These are phyloP conservation scores for Protodeltote pygarga DNA, from an alignment of 2,888 invertebrate genomes.

Conservation along the genomic window DNA sequence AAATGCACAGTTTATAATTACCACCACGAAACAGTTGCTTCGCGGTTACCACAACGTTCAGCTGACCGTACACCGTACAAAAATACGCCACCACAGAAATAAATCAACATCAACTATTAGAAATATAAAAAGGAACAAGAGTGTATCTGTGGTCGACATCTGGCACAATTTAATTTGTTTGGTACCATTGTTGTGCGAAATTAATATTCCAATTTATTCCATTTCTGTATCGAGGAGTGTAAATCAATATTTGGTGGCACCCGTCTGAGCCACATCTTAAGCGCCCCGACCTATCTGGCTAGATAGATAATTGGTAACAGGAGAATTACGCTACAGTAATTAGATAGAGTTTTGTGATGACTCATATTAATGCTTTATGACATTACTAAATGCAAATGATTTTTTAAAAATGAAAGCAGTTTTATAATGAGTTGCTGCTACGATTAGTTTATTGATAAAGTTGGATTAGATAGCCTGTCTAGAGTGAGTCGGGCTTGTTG, in stretches of 20 bases:
- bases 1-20: no score
- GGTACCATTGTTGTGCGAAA: slow-evolving; percentile 83
- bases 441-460: no score
- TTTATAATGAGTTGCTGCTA: no score
- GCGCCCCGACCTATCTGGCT: slow-evolving; percentile 31
- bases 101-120: slow-evolving; percentile 69
- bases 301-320: slow-evolving; percentile 61
- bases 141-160: slow-evolving; percentile 79
- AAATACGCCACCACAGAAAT: no score
- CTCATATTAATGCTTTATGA: slow-evolving; percentile 49
- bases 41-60: no score
- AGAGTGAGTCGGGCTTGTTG: no score
- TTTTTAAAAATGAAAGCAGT: no score
- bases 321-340: slow-evolving; percentile 64
- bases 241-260: slow-evolving; percentile 82
- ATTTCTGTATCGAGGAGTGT: slow-evolving; percentile 81
- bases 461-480: no score
- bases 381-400: no score
- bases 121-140: slow-evolving; percentile 75
- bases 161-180: slow-evolving; percentile 85
- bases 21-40: no score
- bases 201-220: slow-evolving; percentile 87
- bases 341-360: slow-evolving; percentile 56
- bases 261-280: slow-evolving; percentile 57
- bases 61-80: no score